phyloP scores from a whole-genome alignment of 2,888 invertebrate genomes.

The Rugalucina vietnamica region DNA sequence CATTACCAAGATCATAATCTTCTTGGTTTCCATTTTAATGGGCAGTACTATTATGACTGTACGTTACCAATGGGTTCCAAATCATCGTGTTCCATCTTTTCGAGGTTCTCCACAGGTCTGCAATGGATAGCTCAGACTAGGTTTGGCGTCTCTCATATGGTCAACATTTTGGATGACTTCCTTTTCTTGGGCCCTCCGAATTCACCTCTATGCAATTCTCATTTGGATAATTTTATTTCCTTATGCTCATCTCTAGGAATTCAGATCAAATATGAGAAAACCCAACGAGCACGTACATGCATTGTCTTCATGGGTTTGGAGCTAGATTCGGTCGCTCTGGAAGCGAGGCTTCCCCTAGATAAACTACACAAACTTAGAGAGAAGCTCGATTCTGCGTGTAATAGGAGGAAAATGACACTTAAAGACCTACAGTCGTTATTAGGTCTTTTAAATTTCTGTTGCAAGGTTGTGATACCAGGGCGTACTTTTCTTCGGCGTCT shows the following conservation, averaged over 20 bases:
- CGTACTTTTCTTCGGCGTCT: conserved; percentile 13
- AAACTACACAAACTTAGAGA: neutral
- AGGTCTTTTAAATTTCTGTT: conserved; percentile 12
- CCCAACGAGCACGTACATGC: neutral
- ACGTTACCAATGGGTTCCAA: conserved; percentile 47
- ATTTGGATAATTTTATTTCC: neutral
- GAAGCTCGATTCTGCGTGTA: neutral
- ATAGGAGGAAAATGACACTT: neutral
- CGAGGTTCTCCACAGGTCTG: neutral
- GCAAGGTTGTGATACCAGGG: conserved; percentile 9
- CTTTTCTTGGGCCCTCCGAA: neutral
- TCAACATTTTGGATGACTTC: conserved; percentile 5
- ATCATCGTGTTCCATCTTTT: conserved; percentile 25
- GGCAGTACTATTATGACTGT: neutral
- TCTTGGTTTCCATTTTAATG: conserved; percentile 34
- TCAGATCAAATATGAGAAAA: neutral
- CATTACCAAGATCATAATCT: conserved; percentile 22
- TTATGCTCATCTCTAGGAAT: neutral
- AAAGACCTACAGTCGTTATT: neutral
- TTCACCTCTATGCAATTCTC: neutral
- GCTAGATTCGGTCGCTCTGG: neutral
- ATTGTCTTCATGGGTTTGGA: conserved; percentile 2
- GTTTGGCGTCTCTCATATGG: neutral
- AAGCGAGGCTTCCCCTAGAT: too few species aligned
- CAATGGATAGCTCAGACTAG: neutral